Evolutionary conservation across 2,113 vertebrate species (phyloP).

Genomic region (Ptilorrhoa leucosticta): DNA sequence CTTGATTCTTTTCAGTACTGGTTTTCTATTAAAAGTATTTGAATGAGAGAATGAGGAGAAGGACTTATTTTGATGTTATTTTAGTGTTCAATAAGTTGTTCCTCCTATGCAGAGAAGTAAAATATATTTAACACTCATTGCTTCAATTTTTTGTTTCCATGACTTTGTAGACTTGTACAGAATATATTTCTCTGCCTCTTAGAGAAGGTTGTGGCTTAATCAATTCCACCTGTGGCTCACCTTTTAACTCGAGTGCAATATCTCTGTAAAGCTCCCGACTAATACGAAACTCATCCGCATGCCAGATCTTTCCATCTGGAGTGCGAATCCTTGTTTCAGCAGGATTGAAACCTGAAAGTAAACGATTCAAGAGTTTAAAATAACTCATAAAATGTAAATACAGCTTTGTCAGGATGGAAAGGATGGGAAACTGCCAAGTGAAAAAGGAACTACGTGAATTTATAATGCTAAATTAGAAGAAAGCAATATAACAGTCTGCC

Average conservation of each 20-base stretch:
- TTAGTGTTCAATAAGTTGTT: not conserved
- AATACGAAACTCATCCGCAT: conserved; percentile 79
- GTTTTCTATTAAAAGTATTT: not conserved
- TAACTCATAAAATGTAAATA: not conserved
- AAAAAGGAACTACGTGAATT: not conserved
- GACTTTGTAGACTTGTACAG: not conserved
- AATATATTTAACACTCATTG: not conserved
- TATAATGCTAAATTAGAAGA: not conserved
- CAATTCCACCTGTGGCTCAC: conserved; percentile 61
- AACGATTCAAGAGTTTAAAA: not conserved
- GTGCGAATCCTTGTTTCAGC: conserved; percentile 84
- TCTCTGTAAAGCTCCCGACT: conserved; percentile 81
- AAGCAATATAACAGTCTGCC: not conserved
- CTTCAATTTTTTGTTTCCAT: not conserved
- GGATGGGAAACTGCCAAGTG: not conserved
- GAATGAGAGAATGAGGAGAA: not conserved
- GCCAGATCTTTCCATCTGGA: conserved; percentile 86
- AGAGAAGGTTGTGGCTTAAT: not conserved
- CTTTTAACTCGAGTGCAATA: conserved; percentile 77
- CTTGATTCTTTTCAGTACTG: not conserved
- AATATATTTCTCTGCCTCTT: not conserved
- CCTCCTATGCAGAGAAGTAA: not conserved
- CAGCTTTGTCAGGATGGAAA: not conserved
- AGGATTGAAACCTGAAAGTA: conserved; percentile 85
- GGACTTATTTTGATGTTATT: not conserved